Evolutionary conservation across 2,888 invertebrate genomes (phyloP), one percentile per base, ranked within the genome.

Genomic region (Lochmaea capreae): DNA sequence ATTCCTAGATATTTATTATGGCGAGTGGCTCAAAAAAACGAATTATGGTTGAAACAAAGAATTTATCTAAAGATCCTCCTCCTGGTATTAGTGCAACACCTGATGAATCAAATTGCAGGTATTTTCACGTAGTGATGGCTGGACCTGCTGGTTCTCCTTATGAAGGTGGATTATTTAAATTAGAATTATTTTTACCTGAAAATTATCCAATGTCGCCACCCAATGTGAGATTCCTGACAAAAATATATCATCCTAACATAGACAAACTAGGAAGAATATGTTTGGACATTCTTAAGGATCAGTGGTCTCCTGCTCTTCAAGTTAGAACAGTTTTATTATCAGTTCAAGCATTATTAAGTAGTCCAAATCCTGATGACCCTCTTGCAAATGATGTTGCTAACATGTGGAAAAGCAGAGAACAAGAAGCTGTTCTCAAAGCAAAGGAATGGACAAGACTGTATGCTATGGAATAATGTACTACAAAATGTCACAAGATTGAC

Each of bases 181-280:
- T 99, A 88, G 99, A 99, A 89, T 90, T 99, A 84, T 99, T 99
- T 90, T 91, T 99, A 86, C 99, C 99, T 76, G 99, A 99, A 89
- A 99, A 99, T 88, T 99, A 99, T 89, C 99, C 99, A 76, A 97
- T 99, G 96, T 97, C 98, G 81, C 98, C 99, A 80, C 99, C 99
- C 79, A 99, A 98, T 93, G 99, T 99, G 87, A 93, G 98, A 86
- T 99, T 99, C 90, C 95, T 99, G 88, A 99, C 99, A 78, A 99
- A 98, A 92, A 99, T 99, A 89, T 99, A 99, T 90, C 99, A 99
- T 90, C 99, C 99, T 84, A 99, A 99, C 89, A 99, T 99, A 88
- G 99, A 99, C 90, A 97, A 98, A 89, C 91, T 99, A 83, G 99
- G 99, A 76, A 93, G 99, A 89, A 99, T 99, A 90, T 99, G 99